Evolutionary conservation across 2,113 vertebrate species (phyloP).

Genomic region (Bostrychus sinensis): DNA sequence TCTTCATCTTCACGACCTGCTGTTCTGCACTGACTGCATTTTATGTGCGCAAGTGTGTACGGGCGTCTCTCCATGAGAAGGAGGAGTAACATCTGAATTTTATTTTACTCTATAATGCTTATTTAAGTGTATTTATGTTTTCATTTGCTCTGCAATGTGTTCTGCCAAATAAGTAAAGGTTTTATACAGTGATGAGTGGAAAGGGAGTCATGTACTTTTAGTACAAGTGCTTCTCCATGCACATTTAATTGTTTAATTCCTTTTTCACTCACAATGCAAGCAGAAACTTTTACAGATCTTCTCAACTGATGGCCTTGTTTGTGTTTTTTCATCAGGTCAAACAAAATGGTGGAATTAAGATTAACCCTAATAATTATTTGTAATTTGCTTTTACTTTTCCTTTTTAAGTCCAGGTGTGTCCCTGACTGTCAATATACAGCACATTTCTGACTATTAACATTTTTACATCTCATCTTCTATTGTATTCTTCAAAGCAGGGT

Average conservation of each 20-base stretch:
- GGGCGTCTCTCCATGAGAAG: slow-evolving; percentile 80
- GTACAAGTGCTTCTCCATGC: background rate
- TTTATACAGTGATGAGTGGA: slow-evolving; percentile 26
- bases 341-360: background rate
- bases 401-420: slow-evolving; percentile 12
- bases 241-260: background rate
- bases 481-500: slow-evolving; percentile 27
- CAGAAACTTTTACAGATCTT: slow-evolving; percentile 22
- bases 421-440: background rate
- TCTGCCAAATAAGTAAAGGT: slow-evolving; percentile 65
- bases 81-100: slow-evolving; percentile 69
- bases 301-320: slow-evolving; percentile 27
- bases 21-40: slow-evolving; percentile 87
- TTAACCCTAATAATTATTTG: slow-evolving; percentile 23
- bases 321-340: background rate
- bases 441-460: background rate
- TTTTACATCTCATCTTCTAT: slow-evolving; percentile 14
- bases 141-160: slow-evolving; percentile 54
- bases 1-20: slow-evolving; percentile 86
- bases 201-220: slow-evolving; percentile 33
- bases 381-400: background rate
- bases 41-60: slow-evolving; percentile 84
- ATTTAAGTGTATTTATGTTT: slow-evolving; percentile 41
- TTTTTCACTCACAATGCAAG: slow-evolving; percentile 8
- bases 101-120: slow-evolving; percentile 41